Evolutionary conservation across 2,888 invertebrate species (phyloP).

Genomic region (Synergus itoensis): DNA sequence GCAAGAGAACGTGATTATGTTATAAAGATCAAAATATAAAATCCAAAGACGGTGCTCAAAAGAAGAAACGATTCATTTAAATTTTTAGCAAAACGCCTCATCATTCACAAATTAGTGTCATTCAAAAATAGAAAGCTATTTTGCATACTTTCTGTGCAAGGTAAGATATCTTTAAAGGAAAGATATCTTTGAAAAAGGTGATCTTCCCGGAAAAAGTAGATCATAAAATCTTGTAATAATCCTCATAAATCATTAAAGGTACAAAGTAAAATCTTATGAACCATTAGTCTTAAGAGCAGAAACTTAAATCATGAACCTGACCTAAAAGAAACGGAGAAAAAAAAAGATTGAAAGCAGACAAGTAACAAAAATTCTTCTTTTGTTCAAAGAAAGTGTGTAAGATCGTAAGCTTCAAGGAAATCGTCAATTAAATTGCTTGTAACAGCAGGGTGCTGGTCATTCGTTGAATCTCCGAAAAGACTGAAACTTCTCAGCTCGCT

Average conservation of each 20-base stretch:
- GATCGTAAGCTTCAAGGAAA: conserved; percentile 7
- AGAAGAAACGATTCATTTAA: background rate
- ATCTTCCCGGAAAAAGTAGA: background rate
- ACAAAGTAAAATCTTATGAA: conserved; percentile 3
- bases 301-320: background rate
- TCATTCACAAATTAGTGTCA: too few species aligned
- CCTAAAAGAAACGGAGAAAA: background rate
- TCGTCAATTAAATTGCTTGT: conserved; percentile 24
- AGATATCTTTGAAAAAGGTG: background rate
- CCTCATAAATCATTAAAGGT: background rate
- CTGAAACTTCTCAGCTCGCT: conserved; percentile 32
- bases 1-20: conserved; percentile 27
- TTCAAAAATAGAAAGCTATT: background rate
- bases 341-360: conserved; percentile 2
- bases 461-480: conserved; percentile 35
- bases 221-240: background rate
- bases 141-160: background rate
- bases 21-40: conserved; percentile 17
- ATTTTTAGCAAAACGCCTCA: too few species aligned
- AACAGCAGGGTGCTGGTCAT: conserved; percentile 23
- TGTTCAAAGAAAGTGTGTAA: background rate
- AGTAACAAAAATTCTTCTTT: background rate
- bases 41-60: background rate
- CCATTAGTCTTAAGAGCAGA: background rate
- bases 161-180: background rate